Evolutionary conservation across 2,888 invertebrate genomes (phyloP), one percentile per base, ranked within the genome.

Genomic region (Arrhopalites spinosus): DNA sequence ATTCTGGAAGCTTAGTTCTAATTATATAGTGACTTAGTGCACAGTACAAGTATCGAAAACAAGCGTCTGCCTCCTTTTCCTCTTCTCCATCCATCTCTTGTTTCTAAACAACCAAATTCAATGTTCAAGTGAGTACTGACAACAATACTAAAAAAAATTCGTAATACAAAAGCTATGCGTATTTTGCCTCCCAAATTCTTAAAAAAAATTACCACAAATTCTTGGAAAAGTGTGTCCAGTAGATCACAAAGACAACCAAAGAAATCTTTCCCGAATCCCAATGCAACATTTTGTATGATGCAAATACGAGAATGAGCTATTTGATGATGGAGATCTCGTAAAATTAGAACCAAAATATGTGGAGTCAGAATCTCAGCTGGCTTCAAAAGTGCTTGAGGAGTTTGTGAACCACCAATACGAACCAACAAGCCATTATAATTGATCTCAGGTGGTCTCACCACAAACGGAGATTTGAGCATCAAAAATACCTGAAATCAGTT

Each of bases 251-350:
- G 36, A 45, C 53, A 63, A 13, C 23, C 47, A 15, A 75, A 64
- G 17, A 74, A 61, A 50, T 75, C 53, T 23, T 45, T 63, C 1
- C 63, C 29, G 27, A 75, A 64, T 27, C 30, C 45, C 11, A 15
- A 8, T 15, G 63, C 50, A 70, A 75, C 53, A 64, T 75, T 70
- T 15, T 68, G 56, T 11, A 70, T 23, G 0, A 64, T 50, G 50
- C 64, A 70, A 7, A 75, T 29, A 50, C 63, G 59, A 23, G 36
- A 50, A n/a, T 61, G n/a, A n/a, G 61, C 63, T 20, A 70, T 63
- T 70, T 75, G 75, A n/a, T 75, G 63, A 50, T 69, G 70, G 61
- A 75, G 47, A 25, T 75, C 75, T 13, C 47, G 23, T 25, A 75
- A 47, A 8, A 75, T 17, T 47, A 75, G 45, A 47, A 64, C 45